Evolutionary conservation across 2,113 vertebrate species (phyloP).

Genomic region (Podarcis raffonei): DNA sequence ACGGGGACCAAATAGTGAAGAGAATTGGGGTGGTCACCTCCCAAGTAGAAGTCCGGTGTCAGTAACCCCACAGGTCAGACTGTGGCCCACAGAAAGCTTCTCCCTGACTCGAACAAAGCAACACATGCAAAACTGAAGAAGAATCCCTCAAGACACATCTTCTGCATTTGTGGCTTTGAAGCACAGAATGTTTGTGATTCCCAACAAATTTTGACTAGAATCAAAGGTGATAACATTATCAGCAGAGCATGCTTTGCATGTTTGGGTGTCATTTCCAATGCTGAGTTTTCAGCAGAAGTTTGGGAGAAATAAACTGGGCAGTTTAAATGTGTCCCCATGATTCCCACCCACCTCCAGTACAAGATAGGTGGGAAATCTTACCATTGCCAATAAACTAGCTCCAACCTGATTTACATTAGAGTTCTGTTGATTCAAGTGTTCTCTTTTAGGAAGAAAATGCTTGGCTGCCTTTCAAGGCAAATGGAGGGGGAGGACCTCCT

Average conservation of each 20-base stretch:
- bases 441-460: slow-evolving; percentile 63
- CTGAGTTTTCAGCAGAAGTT: slow-evolving; percentile 9
- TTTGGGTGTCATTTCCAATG: neutral
- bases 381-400: slow-evolving; percentile 54
- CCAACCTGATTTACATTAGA: slow-evolving; percentile 53
- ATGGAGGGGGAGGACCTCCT: slow-evolving; percentile 17
- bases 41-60: no score
- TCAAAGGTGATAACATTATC: neutral
- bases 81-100: no score
- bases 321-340: slow-evolving; percentile 6
- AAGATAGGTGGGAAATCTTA: slow-evolving; percentile 46
- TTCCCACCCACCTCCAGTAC: slow-evolving; percentile 15
- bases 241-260: neutral
- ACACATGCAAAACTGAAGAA: no score
- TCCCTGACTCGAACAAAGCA: no score
- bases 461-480: slow-evolving; percentile 61
- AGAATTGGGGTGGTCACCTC: no score
- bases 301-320: neutral
- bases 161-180: no score
- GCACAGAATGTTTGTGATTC: no score
- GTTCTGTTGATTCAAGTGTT: slow-evolving; percentile 71
- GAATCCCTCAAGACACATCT: no score
- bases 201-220: no score
- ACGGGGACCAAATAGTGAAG: no score
- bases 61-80: no score